phyloP scores from a whole-genome alignment of 2,888 invertebrate genomes.

The Xanthia icteritia region DNA sequence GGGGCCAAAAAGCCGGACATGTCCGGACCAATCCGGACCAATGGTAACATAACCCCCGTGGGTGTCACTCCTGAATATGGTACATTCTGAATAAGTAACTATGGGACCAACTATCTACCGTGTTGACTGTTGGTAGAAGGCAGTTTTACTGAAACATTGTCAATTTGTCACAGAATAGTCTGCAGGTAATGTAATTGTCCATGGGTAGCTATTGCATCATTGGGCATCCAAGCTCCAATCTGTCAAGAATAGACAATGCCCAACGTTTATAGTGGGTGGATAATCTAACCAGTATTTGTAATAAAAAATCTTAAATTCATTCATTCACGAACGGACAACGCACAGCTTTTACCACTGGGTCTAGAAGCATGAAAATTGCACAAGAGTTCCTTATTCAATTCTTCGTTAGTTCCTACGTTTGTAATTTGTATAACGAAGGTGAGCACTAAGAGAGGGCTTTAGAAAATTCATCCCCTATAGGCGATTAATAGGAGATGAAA shows the following conservation, averaged over 20 bases:
- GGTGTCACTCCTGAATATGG: neutral
- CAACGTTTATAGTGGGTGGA: neutral
- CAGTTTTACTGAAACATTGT: neutral
- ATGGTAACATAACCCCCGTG: neutral
- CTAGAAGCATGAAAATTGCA: too few relatives aligned
- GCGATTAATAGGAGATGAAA: too few relatives aligned
- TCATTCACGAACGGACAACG: too few relatives aligned
- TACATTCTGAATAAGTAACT: conserved; percentile 20
- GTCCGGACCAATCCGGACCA: neutral
- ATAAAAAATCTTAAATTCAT: too few relatives aligned
- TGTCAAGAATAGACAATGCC: neutral
- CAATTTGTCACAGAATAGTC: neutral
- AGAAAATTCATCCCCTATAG: neutral
- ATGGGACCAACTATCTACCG: too few relatives aligned
- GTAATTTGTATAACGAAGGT: neutral
- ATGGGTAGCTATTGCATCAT: neutral
- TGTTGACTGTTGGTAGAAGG: neutral
- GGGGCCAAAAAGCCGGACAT: neutral
- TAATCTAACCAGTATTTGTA: neutral
- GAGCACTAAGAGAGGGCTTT: neutral
- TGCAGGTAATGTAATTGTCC: neutral
- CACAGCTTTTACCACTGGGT: too few relatives aligned
- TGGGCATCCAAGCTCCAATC: neutral
- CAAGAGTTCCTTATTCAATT: too few relatives aligned
- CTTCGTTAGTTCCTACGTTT: neutral